phyloP scores from a whole-genome alignment of 2,113 vertebrate genomes.

The Pelmatolapia mariae region DNA sequence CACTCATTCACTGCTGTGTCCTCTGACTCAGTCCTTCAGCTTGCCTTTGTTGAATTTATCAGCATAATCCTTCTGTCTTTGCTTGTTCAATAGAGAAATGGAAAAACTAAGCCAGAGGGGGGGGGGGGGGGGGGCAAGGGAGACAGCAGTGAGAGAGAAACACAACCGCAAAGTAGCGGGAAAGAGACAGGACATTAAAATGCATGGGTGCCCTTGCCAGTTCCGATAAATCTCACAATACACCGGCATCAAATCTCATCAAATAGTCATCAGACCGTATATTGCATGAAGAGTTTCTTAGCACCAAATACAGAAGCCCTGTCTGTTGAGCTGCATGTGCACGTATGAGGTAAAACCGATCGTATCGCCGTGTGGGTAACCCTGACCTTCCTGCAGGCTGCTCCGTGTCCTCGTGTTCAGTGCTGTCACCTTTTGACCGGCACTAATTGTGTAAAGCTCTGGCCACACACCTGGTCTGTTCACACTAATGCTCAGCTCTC shows the following conservation, averaged over 20 bases:
- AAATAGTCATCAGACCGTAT: constrained; percentile 26
- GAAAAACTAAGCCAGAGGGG: background rate
- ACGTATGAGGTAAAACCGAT: background rate
- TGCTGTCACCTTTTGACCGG: constrained; percentile 9
- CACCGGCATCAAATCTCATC: constrained; percentile 41
- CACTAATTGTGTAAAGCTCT: constrained; percentile 24
- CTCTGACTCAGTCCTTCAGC: constrained; percentile 28
- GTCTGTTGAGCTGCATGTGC: background rate
- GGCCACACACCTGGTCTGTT: background rate
- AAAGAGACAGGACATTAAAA: constrained; percentile 40
- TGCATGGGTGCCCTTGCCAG: constrained; percentile 52
- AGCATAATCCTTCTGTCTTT: constrained; percentile 33
- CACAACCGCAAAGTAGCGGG: background rate
- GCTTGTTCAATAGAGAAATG: constrained; percentile 30
- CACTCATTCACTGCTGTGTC: background rate
- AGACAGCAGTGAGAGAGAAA: background rate
- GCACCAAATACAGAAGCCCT: background rate
- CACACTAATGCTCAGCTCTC: background rate
- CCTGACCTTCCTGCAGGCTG: constrained; percentile 21
- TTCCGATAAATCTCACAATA: constrained; percentile 41
- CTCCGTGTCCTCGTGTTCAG: background rate
- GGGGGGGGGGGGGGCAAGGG: background rate
- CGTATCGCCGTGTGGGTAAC: background rate
- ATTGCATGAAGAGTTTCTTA: background rate
- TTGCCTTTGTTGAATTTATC: constrained; percentile 35